A percentile compares a stretch with the other conserved stretches of the same genome.
Evolutionary conservation across 2,113 vertebrate species (phyloP).

Genomic region (Rhea pennata): DNA sequence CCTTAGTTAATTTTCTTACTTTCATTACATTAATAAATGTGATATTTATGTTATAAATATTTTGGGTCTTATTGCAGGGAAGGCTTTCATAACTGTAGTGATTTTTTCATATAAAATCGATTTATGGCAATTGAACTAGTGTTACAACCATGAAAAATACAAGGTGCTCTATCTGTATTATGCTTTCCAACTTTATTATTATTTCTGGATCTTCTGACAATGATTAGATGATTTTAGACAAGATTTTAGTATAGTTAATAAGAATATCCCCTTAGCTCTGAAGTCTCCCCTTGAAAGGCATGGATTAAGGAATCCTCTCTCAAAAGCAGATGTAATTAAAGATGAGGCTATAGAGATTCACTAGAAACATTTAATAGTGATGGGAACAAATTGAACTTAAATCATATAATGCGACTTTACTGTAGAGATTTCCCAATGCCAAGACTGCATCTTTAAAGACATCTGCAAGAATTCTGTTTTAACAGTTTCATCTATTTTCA

Average conservation of each 20-base stretch:
- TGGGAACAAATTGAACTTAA: not conserved
- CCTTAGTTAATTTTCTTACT: not conserved
- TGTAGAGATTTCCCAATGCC: not conserved
- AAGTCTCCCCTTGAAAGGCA: not conserved
- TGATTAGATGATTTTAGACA: not conserved
- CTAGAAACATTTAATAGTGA: not conserved
- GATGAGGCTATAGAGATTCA: not conserved
- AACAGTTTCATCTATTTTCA: slow-evolving; percentile 27
- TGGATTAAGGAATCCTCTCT: slow-evolving; percentile 4
- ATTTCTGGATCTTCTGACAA: not conserved
- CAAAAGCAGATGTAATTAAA: not conserved
- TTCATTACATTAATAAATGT: not conserved
- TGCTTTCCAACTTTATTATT: not conserved
- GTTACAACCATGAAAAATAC: not conserved
- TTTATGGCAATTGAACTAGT: not conserved
- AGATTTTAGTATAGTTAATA: slow-evolving; percentile 14
- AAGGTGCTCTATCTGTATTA: not conserved
- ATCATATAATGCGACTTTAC: not conserved
- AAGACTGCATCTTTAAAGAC: slow-evolving; percentile 10
- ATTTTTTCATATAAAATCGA: not conserved
- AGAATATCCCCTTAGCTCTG: not conserved
- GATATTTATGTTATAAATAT: not conserved
- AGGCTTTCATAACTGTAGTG: not conserved
- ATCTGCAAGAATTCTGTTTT: slow-evolving; percentile 25
- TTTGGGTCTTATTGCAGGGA: not conserved